Conservation (phyloP, 2,113 vertebrate species). For the Illadopsis cleaveri region DNA sequence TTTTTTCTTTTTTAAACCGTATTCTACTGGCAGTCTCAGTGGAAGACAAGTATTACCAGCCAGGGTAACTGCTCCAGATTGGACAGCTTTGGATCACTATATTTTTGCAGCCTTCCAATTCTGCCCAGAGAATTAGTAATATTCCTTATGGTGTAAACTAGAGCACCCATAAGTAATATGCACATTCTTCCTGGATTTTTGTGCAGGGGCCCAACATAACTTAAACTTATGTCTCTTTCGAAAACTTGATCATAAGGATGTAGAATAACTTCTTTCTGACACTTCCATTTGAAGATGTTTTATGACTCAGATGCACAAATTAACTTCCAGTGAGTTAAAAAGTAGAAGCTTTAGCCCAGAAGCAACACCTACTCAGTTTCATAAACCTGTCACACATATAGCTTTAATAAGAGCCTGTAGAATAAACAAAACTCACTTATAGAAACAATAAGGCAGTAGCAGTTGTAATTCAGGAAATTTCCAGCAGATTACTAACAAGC, state of each 20-base stretch:
- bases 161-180: background rate
- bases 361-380: constrained; percentile 28
- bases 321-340: background rate
- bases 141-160: background rate
- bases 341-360: constrained; percentile 25
- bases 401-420: background rate
- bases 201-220: background rate
- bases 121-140: background rate
- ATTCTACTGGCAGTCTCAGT: background rate
- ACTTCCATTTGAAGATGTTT: constrained; percentile 21
- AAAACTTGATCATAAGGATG: constrained; percentile 1
- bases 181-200: constrained; percentile 6
- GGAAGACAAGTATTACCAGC: background rate
- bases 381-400: background rate
- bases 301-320: constrained; percentile 40
- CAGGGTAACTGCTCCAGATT: background rate
- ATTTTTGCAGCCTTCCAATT: background rate
- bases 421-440: constrained; percentile 40
- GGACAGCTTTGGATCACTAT: background rate
- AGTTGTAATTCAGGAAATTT: constrained; percentile 10
- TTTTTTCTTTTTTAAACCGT: background rate
- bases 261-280: background rate
- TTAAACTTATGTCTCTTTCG: background rate
- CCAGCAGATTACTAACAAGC: background rate
- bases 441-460: constrained; percentile 19